Evolutionary conservation across 2,888 invertebrate species (phyloP), one percentile per base, ranked within the genome.

Genomic region (Sarcophaga subvicina): DNA sequence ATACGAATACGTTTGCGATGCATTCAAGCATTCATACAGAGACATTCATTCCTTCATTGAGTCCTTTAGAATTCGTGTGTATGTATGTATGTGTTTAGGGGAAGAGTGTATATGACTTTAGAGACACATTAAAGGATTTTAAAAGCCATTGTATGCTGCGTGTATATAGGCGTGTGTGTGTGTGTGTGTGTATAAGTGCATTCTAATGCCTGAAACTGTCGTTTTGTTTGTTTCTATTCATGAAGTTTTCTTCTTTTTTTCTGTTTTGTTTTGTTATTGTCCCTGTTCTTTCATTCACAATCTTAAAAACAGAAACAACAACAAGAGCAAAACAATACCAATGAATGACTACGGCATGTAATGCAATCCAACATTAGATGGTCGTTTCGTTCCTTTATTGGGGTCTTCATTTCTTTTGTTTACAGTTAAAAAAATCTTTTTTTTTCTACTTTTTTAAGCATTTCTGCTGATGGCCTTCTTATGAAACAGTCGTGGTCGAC

Each of bases 191-290:
- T 49, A 3, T 63, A 3, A 47, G 27, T 83, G 62, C 63, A 66
- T 49, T 77, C 60, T 49, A 75, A 81, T 85, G 84, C 86, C 88
- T 86, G 88, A 76, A 85, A 87, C 73, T 86, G 86, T 88, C 81
- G 83, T 87, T 72, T 88, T 88, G 84, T 80, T 80, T 79, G 70
- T 75, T 20, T 64, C 25, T 25, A 72, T 84, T 79, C 66, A 60
- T 37, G 37, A 37, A 37, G 22, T 71, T 78, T 75, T 14, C 2
- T 54, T 54, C 12, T 49, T 54, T 54, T 14, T 54, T 54, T 54
- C 17, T 54, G 12, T 54, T 54, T 54, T 12, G 54, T 54, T 54
- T 75, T 81, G 54, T 78, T 83, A 79, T 81, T 81, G 81, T 87
- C 59, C 75, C 79, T 54, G 12, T 76, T 80, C 80, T 77, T 69